Evolutionary conservation across 2,888 invertebrate species (phyloP).

Genomic region (Lasius platythorax): DNA sequence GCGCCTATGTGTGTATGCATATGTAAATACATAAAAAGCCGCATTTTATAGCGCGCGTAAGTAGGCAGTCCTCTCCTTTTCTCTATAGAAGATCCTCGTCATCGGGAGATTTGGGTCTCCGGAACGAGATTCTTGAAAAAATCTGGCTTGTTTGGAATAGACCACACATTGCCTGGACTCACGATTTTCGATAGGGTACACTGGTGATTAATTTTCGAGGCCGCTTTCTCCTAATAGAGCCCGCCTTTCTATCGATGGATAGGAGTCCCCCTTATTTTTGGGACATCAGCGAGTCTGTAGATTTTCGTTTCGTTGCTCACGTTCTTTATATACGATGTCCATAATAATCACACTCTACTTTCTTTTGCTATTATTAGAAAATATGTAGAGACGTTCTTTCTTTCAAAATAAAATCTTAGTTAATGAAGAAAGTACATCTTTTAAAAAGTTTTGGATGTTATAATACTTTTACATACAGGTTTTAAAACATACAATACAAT

Average conservation of each 20-base stretch:
- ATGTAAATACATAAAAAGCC: slow-evolving; percentile 63
- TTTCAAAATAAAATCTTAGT: neutral
- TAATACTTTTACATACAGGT: neutral
- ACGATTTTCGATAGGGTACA: slow-evolving; percentile 60
- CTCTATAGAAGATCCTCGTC: slow-evolving; percentile 28
- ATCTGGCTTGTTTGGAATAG: slow-evolving; percentile 33
- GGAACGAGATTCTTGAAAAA: slow-evolving; percentile 77
- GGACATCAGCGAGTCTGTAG: slow-evolving; percentile 7
- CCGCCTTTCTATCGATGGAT: slow-evolving; percentile 69
- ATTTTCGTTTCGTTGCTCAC: slow-evolving; percentile 35
- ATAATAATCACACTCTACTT: slow-evolving; percentile 1
- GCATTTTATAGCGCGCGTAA: slow-evolving; percentile 57
- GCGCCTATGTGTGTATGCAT: slow-evolving; percentile 28
- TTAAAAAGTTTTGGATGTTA: neutral
- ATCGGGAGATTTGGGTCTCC: slow-evolving; percentile 77
- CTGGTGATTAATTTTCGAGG: slow-evolving; percentile 79
- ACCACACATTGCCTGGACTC: slow-evolving; percentile 51
- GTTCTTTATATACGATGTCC: neutral
- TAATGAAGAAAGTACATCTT: neutral
- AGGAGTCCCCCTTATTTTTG: slow-evolving; percentile 29
- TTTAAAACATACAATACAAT: neutral
- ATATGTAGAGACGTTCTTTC: neutral
- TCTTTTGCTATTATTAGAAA: slow-evolving; percentile 12
- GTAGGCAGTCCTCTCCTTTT: slow-evolving; percentile 66
- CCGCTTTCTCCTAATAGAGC: slow-evolving; percentile 81